These are phyloP conservation scores for Oncorhynchus nerka DNA, from an alignment of 2,113 vertebrate genomes.

Conservation along the genomic window DNA sequence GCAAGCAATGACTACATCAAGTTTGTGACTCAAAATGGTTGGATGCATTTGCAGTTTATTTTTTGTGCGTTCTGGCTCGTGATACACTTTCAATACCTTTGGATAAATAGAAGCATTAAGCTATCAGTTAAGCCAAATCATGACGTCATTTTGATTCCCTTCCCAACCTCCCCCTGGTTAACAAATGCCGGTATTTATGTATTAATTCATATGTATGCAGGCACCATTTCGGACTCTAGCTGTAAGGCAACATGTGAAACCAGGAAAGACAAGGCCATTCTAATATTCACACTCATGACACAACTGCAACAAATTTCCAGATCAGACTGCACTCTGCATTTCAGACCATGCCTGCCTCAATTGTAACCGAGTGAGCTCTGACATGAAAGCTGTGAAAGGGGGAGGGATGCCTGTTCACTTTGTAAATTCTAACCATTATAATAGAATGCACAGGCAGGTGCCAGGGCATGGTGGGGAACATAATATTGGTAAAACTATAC, in stretches of 20 bases:
- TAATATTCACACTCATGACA: not conserved
- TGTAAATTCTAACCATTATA: not conserved
- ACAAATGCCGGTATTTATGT: not conserved
- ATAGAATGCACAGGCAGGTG: not conserved
- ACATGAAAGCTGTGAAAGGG: not conserved
- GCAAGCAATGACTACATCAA: too few species aligned
- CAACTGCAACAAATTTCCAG: not conserved
- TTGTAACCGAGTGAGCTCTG: not conserved
- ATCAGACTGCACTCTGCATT: not conserved
- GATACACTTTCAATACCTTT: too few species aligned
- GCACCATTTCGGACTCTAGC: not conserved
- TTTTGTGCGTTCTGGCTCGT: too few species aligned
- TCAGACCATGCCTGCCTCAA: not conserved
- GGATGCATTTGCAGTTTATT: too few species aligned
- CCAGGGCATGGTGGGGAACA: not conserved
- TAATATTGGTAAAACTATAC: too few species aligned
- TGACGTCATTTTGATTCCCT: too few species aligned
- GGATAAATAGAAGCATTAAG: not conserved
- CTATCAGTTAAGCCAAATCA: slow-evolving; percentile 42
- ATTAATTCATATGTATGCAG: not conserved
- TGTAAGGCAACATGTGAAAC: not conserved
- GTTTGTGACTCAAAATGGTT: too few species aligned
- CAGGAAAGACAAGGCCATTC: not conserved
- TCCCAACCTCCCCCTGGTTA: slow-evolving; percentile 18
- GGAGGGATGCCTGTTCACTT: not conserved